Base-by-base conservation (phyloP, 30 jellyfish, hydroid and myxozoan species). In the Aurelia coerulea region DNA sequence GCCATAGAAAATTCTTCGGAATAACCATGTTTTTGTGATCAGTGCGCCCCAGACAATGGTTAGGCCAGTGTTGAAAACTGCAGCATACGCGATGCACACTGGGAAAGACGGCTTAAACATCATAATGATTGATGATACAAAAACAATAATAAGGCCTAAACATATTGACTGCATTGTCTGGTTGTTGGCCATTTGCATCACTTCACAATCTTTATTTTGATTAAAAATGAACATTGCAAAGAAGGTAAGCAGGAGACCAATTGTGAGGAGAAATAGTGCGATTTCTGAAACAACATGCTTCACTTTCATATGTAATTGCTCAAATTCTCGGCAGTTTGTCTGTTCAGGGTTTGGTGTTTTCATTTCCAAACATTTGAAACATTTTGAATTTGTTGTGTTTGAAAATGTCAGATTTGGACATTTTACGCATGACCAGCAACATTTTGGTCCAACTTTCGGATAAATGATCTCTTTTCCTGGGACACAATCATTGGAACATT, bases 341-440 rank as follows among this genome's bases (percentile, higher is more conserved):
- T 90, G 90, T 23, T 80, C 88, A n/a, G 97, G 99, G 42, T 81
- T 86, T 31, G 97, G 78, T 6, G 90, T 82, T 13, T 62, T 62
- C 15, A 89, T 91, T 11, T 65, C 87, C n/a, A 73, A 46, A 52
- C 98, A 90, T 51, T 81, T 32, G 62, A 88, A 76, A 65, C 99
- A 95, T 51, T 76, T 49, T 16, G 98, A 87, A 73, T 95, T 95
- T 23, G 98, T 85, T 31, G 62, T 51, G 85, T 95, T 95, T 37
- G 96, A 78, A 54, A 83, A 37, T 15, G 98, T 83, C 56, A 35
- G 63, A 70, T 87, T 81, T 10, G 97, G 97, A 58, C 99, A 95
- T 54, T 67, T 53, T 17, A 5, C 73, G 60, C 99, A 95, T 9
- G 79, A 63, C 99, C 99, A 95, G 68, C 99, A 95, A 71, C 97